Evolutionary conservation across 2,888 invertebrate species (phyloP), one percentile per base, ranked within the genome.

Genomic region (Drosophila pseudotalamancana): DNA sequence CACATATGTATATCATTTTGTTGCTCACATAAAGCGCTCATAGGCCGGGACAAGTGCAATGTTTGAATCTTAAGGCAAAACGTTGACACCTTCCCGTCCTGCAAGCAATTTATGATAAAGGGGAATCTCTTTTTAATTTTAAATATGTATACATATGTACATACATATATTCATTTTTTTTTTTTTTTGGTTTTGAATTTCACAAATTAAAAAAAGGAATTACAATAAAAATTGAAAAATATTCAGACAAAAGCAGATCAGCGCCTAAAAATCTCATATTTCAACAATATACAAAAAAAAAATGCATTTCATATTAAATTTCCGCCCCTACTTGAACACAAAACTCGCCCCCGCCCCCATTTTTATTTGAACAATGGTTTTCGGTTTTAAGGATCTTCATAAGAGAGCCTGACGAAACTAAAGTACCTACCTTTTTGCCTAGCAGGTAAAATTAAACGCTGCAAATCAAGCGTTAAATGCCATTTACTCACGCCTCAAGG

Each of bases 31-130:
- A 87, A 76, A 89, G 65, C 90, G 90, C 92, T 90, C 87, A 93
- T 93, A 93, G 93, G 93, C 93, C 93, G 93, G 93, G 93, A 93
- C 93, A 93, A 93, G 93, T 93, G 93, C 93, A 93, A 93, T 93
- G 93, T 93, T 93, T 87, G 21, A 89, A 76, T 76, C 80, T 87
- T 75, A 76, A 63, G 50, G 78, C 72, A 85, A 85, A 90, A 90
- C 90, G 90, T 90, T 90, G 90, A 84, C 89, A 90, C 90, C 87
- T 83, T 88, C 90, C 90, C 90, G 88, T 81, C 90, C 90, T 90
- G 42, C 71, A 83, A 83, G 90, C 80, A 89, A 84, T 69, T 78
- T 61, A 25, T 60, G 45, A 6, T 31, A 35, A 21, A 18, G 11
- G 45, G n/a, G n/a, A n/a, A 48, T 35, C 29, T 35, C 32, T 16